Conservation (phyloP, 2,113 vertebrate genomes). For the Rhineura floridana region DNA sequence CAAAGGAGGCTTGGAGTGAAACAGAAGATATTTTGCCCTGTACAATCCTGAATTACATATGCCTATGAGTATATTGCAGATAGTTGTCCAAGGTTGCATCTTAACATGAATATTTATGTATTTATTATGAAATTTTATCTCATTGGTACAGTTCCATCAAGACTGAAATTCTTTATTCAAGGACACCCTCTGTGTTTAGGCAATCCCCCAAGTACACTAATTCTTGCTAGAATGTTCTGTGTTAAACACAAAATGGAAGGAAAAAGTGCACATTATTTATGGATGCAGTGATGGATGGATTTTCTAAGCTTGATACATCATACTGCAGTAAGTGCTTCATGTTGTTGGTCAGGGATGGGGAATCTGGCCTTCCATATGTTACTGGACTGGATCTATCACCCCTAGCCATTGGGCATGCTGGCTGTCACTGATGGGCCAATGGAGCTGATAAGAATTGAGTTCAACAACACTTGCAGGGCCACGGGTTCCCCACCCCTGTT, state of each 20-base stretch:
- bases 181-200: slow-evolving; percentile 14
- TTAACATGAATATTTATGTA: slow-evolving; percentile 46
- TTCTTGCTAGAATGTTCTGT: not conserved
- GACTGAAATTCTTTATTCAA: slow-evolving; percentile 36
- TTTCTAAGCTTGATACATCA: not conserved
- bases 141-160: slow-evolving; percentile 23
- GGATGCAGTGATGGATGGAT: not conserved
- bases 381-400: too few relatives aligned
- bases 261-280: slow-evolving; percentile 22
- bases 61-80: slow-evolving; percentile 8
- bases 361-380: too few relatives aligned
- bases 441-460: too few relatives aligned
- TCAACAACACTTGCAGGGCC: too few relatives aligned
- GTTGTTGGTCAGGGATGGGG: too few relatives aligned
- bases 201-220: not conserved
- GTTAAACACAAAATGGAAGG: not conserved
- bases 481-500: too few relatives aligned
- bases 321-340: slow-evolving; percentile 11
- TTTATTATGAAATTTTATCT: slow-evolving; percentile 30
- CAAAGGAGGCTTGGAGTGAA: not conserved
- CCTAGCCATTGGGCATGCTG: too few relatives aligned
- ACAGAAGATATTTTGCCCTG: slow-evolving; percentile 15
- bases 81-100: not conserved
- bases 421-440: too few relatives aligned
- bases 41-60: slow-evolving; percentile 22